Percentiles rank a stretch among this genome's conserved stretches.
phyloP scores from a whole-genome alignment of 2,888 invertebrate genomes.

The Lepidonotus clava region DNA sequence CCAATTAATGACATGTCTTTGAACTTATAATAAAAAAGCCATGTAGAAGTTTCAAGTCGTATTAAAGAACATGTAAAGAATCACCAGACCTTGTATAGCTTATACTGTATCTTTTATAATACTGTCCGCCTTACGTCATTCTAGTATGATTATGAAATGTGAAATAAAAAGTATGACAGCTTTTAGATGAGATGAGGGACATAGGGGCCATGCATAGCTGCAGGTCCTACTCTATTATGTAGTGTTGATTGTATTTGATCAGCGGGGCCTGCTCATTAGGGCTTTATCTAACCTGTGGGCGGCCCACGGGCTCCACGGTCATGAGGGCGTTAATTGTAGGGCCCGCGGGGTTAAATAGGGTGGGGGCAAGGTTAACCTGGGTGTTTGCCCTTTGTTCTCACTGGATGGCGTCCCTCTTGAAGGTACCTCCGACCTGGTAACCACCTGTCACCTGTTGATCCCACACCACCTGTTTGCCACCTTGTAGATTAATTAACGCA shows the following conservation, averaged over 20 bases:
- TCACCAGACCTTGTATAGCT: too few species aligned
- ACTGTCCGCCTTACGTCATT: too few species aligned
- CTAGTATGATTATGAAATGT: too few species aligned
- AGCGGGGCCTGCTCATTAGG: background rate
- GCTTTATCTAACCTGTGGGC: background rate
- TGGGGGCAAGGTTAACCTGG: too few species aligned
- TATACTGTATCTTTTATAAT: too few species aligned
- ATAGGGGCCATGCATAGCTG: background rate
- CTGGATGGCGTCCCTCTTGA: background rate
- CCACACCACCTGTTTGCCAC: background rate
- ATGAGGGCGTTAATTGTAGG: background rate
- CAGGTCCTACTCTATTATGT: background rate
- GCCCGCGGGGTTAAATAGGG: background rate
- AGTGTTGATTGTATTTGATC: constrained; percentile 12
- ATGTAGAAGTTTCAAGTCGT: too few species aligned
- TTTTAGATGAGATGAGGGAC: too few species aligned
- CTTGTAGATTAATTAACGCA: too few species aligned
- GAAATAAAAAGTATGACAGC: too few species aligned
- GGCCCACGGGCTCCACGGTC: background rate
- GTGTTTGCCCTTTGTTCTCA: background rate
- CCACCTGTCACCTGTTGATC: constrained; percentile 38
- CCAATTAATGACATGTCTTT: too few species aligned
- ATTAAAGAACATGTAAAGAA: too few species aligned
- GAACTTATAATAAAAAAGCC: too few species aligned
- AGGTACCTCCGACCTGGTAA: background rate